Conservation (phyloP, 2,797 vertebrate species). For the Furcifer pardalis region DNA sequence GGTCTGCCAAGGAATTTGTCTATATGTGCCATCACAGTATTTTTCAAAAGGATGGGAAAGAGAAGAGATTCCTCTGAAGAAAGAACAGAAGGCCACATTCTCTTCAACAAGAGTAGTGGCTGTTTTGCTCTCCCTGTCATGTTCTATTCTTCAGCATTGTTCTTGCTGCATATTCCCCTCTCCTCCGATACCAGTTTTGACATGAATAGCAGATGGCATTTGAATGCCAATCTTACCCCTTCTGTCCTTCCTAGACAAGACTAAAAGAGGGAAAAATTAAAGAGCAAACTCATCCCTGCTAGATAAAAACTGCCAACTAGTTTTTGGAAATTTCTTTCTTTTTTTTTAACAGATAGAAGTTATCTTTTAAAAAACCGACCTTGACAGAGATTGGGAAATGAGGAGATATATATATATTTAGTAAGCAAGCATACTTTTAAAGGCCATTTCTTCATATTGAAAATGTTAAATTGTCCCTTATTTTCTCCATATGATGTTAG, state of each 20-base stretch:
- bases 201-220: background rate
- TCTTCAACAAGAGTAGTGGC: background rate
- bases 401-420: conserved; percentile 22
- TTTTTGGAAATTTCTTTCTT: conserved; percentile 14
- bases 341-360: background rate
- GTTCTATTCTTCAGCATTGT: background rate
- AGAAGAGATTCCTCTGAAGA: background rate
- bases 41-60: background rate
- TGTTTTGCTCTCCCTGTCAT: background rate
- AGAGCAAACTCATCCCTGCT: conserved; percentile 3
- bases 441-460: conserved; percentile 41
- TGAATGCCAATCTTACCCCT: conserved; percentile 17
- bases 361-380: conserved; percentile 12
- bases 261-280: background rate
- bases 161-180: background rate
- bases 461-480: conserved; percentile 42
- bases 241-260: background rate
- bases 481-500: conserved; percentile 48
- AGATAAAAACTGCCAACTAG: background rate
- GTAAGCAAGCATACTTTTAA: conserved; percentile 44
- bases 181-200: background rate
- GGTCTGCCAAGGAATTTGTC: background rate
- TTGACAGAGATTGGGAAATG: background rate
- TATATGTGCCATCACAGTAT: background rate
- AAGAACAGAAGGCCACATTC: background rate